Percentiles rank a stretch among this genome's conserved stretches.
phyloP scores from a whole-genome alignment of 2,113 vertebrate species.

The Arenaria interpres region DNA sequence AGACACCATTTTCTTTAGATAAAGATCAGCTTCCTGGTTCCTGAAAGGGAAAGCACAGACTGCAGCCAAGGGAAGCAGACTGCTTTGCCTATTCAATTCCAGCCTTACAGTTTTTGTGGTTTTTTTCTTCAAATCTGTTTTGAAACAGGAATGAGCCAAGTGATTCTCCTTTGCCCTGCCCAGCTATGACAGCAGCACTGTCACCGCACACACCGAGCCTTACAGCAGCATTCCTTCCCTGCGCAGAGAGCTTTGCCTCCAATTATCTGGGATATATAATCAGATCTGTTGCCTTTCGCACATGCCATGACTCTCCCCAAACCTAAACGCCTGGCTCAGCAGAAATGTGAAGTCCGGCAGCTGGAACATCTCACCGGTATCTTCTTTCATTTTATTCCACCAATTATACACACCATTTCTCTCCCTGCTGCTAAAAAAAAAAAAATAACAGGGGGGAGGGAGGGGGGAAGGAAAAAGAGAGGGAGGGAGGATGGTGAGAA shows the following conservation, averaged over 20 bases:
- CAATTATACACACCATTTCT: neutral
- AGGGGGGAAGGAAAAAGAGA: too few relatives aligned
- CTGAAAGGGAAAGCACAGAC: neutral
- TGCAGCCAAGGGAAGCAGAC: neutral
- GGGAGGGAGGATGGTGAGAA: neutral
- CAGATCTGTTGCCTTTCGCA: neutral
- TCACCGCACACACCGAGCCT: rapidly evolving
- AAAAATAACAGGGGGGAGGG: too few relatives aligned
- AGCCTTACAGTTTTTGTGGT: neutral
- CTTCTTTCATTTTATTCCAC: neutral
- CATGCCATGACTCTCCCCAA: neutral
- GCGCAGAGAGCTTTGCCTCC: neutral
- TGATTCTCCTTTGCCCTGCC: neutral
- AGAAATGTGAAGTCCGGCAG: neutral
- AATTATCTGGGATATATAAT: neutral
- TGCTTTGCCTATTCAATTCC: neutral
- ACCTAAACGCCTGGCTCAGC: neutral
- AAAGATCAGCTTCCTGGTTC: neutral
- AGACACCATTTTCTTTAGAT: neutral
- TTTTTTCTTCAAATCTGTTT: neutral
- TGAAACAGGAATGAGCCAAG: neutral
- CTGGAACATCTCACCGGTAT: neutral
- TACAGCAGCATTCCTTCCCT: neutral
- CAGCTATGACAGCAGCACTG: neutral
- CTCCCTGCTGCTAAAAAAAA: neutral